Evolutionary conservation across 2,113 vertebrate genomes (phyloP).

Genomic region (Proterorhinus semilunaris): DNA sequence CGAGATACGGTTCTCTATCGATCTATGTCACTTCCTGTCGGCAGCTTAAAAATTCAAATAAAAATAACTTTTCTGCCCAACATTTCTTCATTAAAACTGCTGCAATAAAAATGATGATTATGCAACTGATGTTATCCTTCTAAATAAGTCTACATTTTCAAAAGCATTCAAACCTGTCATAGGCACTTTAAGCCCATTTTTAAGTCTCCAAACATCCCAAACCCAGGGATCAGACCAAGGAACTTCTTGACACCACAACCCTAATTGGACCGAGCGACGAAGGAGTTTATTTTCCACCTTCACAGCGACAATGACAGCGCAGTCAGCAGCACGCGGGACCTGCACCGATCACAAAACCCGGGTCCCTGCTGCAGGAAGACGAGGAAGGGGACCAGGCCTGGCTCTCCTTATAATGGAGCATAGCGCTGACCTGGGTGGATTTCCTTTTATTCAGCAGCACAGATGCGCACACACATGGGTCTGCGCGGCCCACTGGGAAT

Average conservation of each 20-base stretch:
- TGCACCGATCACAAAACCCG: slow-evolving; percentile 31
- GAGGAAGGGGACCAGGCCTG: slow-evolving; percentile 16
- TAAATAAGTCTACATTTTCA: too few relatives aligned
- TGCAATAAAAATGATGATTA: too few relatives aligned
- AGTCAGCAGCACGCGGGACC: slow-evolving; percentile 32
- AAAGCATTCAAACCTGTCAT: too few relatives aligned
- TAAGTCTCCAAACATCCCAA: too few relatives aligned
- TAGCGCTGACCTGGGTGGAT: slow-evolving; percentile 30
- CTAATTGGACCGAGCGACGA: slow-evolving; percentile 18
- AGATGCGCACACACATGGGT: neutral
- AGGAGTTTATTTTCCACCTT: slow-evolving; percentile 36
- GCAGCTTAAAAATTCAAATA: too few relatives aligned
- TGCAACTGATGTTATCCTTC: too few relatives aligned
- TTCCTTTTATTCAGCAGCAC: slow-evolving; percentile 19
- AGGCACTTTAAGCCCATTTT: too few relatives aligned
- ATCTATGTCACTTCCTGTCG: too few relatives aligned
- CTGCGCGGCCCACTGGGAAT: slow-evolving; percentile 8
- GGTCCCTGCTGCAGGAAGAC: slow-evolving; percentile 16
- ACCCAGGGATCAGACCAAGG: too few relatives aligned
- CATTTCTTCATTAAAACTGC: too few relatives aligned
- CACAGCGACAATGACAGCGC: slow-evolving; percentile 25
- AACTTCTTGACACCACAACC: neutral
- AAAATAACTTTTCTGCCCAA: too few relatives aligned
- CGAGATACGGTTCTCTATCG: too few relatives aligned
- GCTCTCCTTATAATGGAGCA: slow-evolving; percentile 20